These are phyloP conservation scores for Quadroppia sp. DNA, from an alignment of 2,888 invertebrate species.

Conservation along the genomic window DNA sequence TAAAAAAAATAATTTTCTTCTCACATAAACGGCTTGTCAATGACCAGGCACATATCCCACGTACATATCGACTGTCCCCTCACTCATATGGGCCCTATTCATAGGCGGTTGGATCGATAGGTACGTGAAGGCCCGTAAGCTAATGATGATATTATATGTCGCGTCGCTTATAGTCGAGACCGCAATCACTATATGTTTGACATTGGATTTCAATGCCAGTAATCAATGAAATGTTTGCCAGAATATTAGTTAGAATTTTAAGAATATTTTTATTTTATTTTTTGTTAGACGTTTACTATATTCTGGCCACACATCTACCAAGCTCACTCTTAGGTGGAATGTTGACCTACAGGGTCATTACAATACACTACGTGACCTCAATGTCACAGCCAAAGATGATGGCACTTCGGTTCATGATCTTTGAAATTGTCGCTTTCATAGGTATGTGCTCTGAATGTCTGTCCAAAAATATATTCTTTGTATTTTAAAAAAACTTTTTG, in stretches of 20 bases:
- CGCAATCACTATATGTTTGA: not conserved
- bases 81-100: not conserved
- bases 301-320: not conserved
- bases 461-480: no score
- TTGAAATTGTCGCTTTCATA: not conserved
- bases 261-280: not conserved
- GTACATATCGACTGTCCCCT: not conserved
- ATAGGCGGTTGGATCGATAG: slow-evolving; percentile 9
- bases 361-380: slow-evolving; percentile 8
- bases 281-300: not conserved
- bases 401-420: slow-evolving; percentile 2
- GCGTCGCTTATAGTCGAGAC: not conserved
- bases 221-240: not conserved
- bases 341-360: not conserved
- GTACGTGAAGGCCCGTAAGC: not conserved
- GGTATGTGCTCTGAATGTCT: not conserved
- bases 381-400: not conserved
- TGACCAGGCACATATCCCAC: not conserved
- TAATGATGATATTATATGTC: not conserved
- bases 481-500: no score
- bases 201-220: not conserved
- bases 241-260: not conserved
- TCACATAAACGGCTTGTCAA: no score
- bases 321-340: not conserved
- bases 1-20: no score